phyloP scores from a whole-genome alignment of 1,140 invertebrate genomes.

The Mactra quadrangularis region DNA sequence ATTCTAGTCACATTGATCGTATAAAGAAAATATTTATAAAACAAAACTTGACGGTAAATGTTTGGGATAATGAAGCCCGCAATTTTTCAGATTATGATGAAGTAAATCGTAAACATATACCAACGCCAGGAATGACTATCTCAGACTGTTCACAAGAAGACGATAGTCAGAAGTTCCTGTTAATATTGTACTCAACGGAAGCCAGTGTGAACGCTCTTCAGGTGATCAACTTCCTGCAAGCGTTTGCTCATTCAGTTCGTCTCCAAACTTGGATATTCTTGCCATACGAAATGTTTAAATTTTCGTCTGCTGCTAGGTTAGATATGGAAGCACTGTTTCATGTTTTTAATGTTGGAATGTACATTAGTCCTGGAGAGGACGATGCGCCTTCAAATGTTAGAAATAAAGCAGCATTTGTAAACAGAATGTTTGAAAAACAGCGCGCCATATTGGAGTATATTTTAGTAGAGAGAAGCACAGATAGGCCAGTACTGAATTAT shows the following conservation, averaged over 20 bases:
- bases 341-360: conserved; percentile 28
- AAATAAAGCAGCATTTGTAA: not conserved
- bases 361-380: not conserved
- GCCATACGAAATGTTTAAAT: conserved; percentile 15
- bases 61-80: not conserved
- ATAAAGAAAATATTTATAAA: not conserved
- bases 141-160: not conserved
- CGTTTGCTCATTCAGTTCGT: conserved; percentile 1
- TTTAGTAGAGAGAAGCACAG: not conserved
- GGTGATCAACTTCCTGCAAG: not conserved
- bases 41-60: not conserved
- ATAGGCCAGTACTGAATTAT: not conserved
- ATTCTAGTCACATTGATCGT: not conserved
- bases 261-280: not conserved
- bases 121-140: not conserved
- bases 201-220: conserved; percentile 1
- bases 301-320: no score
- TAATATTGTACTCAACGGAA: conserved; percentile 2
- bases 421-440: not conserved
- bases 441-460: not conserved
- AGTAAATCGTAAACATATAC: conserved; percentile 11
- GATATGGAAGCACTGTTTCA: not conserved
- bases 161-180: conserved; percentile 9
- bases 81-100: conserved; percentile 1
- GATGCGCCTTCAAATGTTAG: not conserved